Percentiles rank a stretch among this genome's conserved stretches.
These are phyloP conservation scores for Vespertilio murinus DNA, from an alignment of 2,797 vertebrate species.

Conservation along the genomic window DNA sequence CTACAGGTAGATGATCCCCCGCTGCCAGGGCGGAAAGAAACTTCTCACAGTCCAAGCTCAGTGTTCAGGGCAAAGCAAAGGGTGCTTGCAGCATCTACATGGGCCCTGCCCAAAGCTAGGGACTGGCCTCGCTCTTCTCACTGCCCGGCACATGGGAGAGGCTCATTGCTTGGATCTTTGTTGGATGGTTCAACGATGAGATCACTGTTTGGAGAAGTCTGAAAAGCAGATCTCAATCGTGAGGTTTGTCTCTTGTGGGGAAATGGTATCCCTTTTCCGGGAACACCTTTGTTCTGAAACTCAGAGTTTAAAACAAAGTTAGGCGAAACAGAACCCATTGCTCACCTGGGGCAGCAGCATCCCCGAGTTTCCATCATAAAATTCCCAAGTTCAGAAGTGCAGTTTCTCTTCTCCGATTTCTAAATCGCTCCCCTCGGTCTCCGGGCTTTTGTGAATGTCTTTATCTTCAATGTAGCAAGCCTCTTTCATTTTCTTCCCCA, in stretches of 20 bases:
- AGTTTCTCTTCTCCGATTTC: not conserved
- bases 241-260: not conserved
- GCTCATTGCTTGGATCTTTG: not conserved
- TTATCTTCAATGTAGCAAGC: slow-evolving; percentile 26
- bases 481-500: slow-evolving; percentile 19
- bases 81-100: not conserved
- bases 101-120: not conserved
- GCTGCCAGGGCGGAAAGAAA: not conserved
- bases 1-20: not conserved
- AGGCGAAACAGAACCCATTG: not conserved
- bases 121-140: not conserved
- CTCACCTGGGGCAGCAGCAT: not conserved
- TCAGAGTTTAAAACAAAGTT: not conserved
- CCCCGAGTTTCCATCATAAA: not conserved
- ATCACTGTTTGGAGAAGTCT: not conserved
- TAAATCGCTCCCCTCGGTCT: not conserved
- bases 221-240: not conserved
- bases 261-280: not conserved
- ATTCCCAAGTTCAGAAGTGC: not conserved
- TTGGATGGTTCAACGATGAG: not conserved
- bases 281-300: not conserved
- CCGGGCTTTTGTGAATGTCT: slow-evolving; percentile 21
- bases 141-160: not conserved
- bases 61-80: not conserved
- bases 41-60: not conserved